A percentile compares a stretch with the other conserved stretches of the same genome.
These are phyloP conservation scores for Sebastes itinus DNA, from an alignment of 2,797 vertebrate species.

Conservation along the genomic window DNA sequence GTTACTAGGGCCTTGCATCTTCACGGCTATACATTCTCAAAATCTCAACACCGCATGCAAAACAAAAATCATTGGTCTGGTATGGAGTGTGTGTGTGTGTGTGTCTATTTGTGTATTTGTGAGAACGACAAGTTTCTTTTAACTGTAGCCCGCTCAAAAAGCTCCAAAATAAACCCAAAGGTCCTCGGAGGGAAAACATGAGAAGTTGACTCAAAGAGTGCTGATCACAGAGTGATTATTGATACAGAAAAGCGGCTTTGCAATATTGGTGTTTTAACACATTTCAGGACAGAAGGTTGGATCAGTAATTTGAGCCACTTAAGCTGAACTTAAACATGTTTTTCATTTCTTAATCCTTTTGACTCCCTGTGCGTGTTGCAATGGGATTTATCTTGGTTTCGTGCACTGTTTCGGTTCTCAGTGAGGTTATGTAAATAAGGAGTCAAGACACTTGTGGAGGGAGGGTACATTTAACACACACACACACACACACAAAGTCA, in stretches of 20 bases:
- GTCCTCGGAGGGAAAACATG: conserved; percentile 11
- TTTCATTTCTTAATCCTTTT: conserved; percentile 14
- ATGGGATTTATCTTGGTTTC: conserved; percentile 35
- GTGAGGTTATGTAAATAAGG: conserved; percentile 53
- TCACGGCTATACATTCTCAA: conserved; percentile 16
- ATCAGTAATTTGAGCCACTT: conserved; percentile 16
- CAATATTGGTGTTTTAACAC: conserved; percentile 1
- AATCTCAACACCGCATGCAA: conserved; percentile 17
- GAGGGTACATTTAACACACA: conserved; percentile 15
- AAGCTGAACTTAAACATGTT: conserved; percentile 28
- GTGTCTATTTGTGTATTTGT: not conserved
- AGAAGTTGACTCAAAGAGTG: not conserved
- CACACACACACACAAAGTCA: conserved; percentile 31
- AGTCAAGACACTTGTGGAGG: conserved; percentile 49
- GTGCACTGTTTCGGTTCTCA: conserved; percentile 16
- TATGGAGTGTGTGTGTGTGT: not conserved
- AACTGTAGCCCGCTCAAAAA: conserved; percentile 15
- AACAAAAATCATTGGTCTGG: conserved; percentile 21
- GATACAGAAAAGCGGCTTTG: not conserved
- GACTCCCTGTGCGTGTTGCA: conserved; percentile 7
- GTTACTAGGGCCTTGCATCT: conserved; percentile 63
- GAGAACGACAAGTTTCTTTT: not conserved
- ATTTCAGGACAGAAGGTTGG: not conserved
- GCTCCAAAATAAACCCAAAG: conserved; percentile 29
- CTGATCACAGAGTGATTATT: conserved; percentile 27